Percentiles rank a stretch among this genome's conserved stretches.
These are phyloP conservation scores for Coluber constrictor DNA, from an alignment of 2,797 vertebrate genomes.

Conservation along the genomic window DNA sequence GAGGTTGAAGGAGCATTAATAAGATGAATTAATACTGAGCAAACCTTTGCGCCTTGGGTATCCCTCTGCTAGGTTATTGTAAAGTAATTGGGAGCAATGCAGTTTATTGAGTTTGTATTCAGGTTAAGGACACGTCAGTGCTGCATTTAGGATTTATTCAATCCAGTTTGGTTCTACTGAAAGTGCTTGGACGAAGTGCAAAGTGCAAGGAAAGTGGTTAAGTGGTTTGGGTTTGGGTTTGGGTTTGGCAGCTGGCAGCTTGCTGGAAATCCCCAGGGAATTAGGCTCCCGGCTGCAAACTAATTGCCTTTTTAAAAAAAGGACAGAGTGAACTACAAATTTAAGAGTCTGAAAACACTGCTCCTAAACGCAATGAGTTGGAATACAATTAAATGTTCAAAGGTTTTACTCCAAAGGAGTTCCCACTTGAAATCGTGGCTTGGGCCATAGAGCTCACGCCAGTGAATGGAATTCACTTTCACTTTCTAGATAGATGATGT, in stretches of 20 bases:
- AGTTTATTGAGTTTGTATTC: neutral
- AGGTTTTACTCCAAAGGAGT: neutral
- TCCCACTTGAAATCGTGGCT: neutral
- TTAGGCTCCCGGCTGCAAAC: neutral
- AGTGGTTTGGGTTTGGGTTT: constrained; percentile 10
- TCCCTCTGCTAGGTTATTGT: neutral
- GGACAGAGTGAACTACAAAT: neutral
- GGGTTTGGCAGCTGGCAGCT: neutral
- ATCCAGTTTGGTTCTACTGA: neutral
- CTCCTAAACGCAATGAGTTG: neutral
- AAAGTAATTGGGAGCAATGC: neutral
- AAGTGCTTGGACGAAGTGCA: neutral
- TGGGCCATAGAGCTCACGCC: neutral
- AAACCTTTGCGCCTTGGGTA: neutral
- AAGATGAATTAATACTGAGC: neutral
- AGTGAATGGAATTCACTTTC: neutral
- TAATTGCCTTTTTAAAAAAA: neutral
- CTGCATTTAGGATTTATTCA: neutral
- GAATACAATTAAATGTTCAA: neutral
- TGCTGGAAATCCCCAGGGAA: neutral
- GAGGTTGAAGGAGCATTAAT: neutral
- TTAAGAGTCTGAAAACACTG: neutral
- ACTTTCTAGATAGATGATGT: neutral
- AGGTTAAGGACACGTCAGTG: neutral
- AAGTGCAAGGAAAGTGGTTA: neutral